These are phyloP conservation scores for Physella acuta DNA, from an alignment of 1,140 invertebrate genomes.

Conservation along the genomic window DNA sequence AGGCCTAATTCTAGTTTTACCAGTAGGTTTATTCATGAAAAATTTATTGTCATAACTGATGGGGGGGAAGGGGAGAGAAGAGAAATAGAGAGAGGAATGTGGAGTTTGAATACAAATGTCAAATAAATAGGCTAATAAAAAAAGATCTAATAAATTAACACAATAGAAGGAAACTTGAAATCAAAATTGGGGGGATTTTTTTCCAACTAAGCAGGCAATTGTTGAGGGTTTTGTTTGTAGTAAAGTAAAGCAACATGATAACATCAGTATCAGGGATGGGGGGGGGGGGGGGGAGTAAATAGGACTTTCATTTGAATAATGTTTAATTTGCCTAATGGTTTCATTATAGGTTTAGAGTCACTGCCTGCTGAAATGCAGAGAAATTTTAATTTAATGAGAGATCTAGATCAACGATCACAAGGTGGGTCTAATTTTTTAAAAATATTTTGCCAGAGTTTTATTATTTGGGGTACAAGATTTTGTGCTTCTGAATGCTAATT, in stretches of 20 bases:
- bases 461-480: no score
- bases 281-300: background rate
- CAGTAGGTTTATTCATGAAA: no score
- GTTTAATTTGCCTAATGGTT: constrained; percentile 23
- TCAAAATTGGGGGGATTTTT: background rate
- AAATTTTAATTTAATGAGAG: constrained; percentile 94
- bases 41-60: no score
- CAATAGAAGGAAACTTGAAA: no score
- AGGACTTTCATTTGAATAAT: background rate
- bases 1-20: no score
- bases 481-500: no score
- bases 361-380: constrained; percentile 90
- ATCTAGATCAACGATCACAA: constrained; percentile 86
- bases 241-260: background rate
- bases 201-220: background rate
- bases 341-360: constrained; percentile 80
- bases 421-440: constrained; percentile 41
- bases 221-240: background rate
- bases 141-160: no score
- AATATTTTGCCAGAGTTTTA: no score
- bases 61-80: no score
- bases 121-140: no score
- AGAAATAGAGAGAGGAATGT: no score
- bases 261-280: background rate
- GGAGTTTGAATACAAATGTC: no score